Conservation (phyloP, 2,888 invertebrate species). For the Dorcus hopei region DNA sequence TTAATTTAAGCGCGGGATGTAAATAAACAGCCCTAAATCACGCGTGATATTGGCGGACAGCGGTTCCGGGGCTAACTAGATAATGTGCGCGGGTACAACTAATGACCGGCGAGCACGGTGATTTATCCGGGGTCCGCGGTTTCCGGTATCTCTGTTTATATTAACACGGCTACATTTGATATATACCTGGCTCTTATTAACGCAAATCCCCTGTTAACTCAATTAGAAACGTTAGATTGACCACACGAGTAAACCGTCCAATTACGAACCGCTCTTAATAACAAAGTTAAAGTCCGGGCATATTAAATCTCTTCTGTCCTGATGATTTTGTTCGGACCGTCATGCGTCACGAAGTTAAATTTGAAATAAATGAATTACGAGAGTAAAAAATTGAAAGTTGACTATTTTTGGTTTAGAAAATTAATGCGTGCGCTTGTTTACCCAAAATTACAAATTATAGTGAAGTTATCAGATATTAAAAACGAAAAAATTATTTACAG, state of each 20-base stretch:
- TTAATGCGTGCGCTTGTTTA: too few species aligned
- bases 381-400: too few species aligned
- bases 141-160: slow-evolving; percentile 46
- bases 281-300: background rate
- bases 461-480: too few species aligned
- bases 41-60: slow-evolving; percentile 35
- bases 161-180: slow-evolving; percentile 42
- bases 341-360: too few species aligned
- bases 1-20: slow-evolving; percentile 23
- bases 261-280: background rate
- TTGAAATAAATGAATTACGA: too few species aligned
- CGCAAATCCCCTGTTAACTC: slow-evolving; percentile 45
- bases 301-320: too few species aligned
- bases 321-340: too few species aligned
- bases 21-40: slow-evolving; percentile 36
- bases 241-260: slow-evolving; percentile 2
- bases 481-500: too few species aligned
- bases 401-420: too few species aligned
- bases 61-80: slow-evolving; percentile 44
- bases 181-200: slow-evolving; percentile 46
- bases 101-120: slow-evolving; percentile 50
- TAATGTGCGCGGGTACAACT: slow-evolving; percentile 47
- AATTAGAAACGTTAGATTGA: slow-evolving; percentile 39
- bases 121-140: slow-evolving; percentile 41
- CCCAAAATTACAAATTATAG: too few species aligned